Evolutionary conservation across 2,113 vertebrate species (phyloP).

Genomic region (Hystrix cristata): DNA sequence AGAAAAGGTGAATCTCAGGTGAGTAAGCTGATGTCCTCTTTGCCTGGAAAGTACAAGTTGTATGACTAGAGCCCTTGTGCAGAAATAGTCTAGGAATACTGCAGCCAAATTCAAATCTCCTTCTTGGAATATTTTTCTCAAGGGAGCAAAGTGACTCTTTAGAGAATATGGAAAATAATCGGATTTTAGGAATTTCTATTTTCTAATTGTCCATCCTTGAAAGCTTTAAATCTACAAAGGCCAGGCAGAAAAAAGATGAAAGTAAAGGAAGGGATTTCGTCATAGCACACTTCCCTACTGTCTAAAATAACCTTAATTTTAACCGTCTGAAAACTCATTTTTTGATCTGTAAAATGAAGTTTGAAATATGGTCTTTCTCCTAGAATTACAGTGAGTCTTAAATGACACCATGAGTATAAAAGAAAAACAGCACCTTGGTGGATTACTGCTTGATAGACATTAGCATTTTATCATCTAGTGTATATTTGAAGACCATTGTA

Average conservation of each 20-base stretch:
- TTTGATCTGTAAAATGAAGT: not conserved
- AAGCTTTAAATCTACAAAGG: not conserved
- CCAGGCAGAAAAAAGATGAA: not conserved
- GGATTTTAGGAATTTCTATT: not conserved
- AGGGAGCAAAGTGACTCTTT: not conserved
- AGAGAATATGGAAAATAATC: not conserved
- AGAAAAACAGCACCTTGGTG: not conserved
- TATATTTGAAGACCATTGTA: not conserved
- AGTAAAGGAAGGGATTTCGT: not conserved
- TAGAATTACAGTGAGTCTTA: not conserved
- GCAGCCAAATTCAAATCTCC: not conserved
- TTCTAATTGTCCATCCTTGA: not conserved
- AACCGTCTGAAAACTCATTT: not conserved
- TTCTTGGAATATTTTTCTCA: constrained; percentile 20
- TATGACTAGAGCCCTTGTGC: not conserved
- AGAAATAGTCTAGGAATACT: not conserved
- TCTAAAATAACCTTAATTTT: not conserved
- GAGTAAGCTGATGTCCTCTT: not conserved
- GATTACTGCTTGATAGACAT: not conserved
- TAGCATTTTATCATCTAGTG: not conserved
- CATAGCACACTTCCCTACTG: not conserved
- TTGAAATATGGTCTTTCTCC: not conserved
- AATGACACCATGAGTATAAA: not conserved
- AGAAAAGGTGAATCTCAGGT: not conserved
- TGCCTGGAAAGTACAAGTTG: not conserved